Base-by-base conservation (phyloP, 1,140 invertebrate genomes). In the Drosophila navojoa region DNA sequence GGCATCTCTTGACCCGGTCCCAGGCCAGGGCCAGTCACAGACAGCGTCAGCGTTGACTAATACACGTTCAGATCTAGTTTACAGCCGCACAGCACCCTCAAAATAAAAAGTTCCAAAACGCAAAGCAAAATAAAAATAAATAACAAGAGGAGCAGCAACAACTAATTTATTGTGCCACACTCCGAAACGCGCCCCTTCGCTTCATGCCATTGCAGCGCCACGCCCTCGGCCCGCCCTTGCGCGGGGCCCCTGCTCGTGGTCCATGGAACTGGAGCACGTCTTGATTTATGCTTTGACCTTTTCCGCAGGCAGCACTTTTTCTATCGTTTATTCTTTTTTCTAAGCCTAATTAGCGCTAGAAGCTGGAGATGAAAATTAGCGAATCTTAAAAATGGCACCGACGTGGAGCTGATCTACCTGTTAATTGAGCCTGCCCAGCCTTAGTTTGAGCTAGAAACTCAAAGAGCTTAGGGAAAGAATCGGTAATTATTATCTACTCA, bases 251-350 rank as follows among this genome's bases (percentile, higher is more conserved):
- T 5, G 6, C 27, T 4, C 25, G 10, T 16, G n/a, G 52, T 1
- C 13, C 22, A 15, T 10, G 59, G 57, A 52, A 35, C 5, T 53
- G 70, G 13, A 52, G 38, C 44, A 22, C 38, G 58, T 60, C 44
- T 79, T 87, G 79, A 87, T 87, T 87, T 87, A 87, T 87, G 84
- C 79, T 87, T 87, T 87, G 84, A 87, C 82, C 82, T 85, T 85
- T 85, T 86, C 81, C 81, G 81, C 81, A 82, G 76, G 76, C 82
- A 76, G 78, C 67, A 64, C 50, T 86, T 78, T 81, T 68, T 66
- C 47, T 16, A 40, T 35, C 27, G 27, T 29, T 29, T 6, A 29
- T 29, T 6, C 27, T 29, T 29, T 59, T 64, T 79, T 64, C 77
- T 85, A 53, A 89, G 82, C 76, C 87, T 87, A 87, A 87, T 87